A percentile compares a stretch with the other conserved stretches of the same genome.
These are phyloP conservation scores for Phrynocephalus forsythii DNA, from an alignment of 2,797 vertebrate genomes.

Conservation along the genomic window DNA sequence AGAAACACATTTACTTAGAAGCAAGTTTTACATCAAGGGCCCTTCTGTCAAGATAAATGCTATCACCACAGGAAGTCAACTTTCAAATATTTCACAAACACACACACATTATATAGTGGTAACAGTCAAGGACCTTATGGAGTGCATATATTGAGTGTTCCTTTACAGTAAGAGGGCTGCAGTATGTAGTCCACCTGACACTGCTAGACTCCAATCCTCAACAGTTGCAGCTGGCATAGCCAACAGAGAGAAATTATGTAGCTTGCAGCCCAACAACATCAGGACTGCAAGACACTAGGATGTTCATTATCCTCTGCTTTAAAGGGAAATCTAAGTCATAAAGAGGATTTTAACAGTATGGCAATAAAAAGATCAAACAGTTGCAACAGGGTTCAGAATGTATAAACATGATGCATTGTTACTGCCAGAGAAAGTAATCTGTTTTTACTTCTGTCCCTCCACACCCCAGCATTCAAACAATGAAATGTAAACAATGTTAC, in stretches of 20 bases:
- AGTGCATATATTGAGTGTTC: constrained; percentile 64
- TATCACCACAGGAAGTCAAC: neutral
- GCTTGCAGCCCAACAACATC: neutral
- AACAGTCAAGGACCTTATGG: constrained; percentile 25
- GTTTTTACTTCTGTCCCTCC: constrained; percentile 56
- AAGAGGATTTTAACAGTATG: constrained; percentile 67
- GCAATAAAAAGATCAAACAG: constrained; percentile 40
- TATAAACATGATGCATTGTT: constrained; percentile 66
- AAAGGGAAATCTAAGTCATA: constrained; percentile 47
- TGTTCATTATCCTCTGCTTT: constrained; percentile 35
- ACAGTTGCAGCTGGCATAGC: neutral
- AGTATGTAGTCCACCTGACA: neutral
- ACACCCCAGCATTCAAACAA: constrained; percentile 60
- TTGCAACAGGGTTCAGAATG: constrained; percentile 58
- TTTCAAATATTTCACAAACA: constrained; percentile 12
- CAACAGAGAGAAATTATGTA: neutral
- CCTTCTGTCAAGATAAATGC: neutral
- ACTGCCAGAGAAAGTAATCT: constrained; percentile 54
- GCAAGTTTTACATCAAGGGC: neutral
- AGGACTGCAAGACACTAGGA: neutral
- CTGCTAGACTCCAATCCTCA: neutral
- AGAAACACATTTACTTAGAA: constrained; percentile 7
- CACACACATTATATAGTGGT: constrained; percentile 43
- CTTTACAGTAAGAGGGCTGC: constrained; percentile 19
- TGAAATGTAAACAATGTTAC: constrained; percentile 72